phyloP scores from a whole-genome alignment of 2,113 vertebrate genomes.

The Labeo catla region DNA sequence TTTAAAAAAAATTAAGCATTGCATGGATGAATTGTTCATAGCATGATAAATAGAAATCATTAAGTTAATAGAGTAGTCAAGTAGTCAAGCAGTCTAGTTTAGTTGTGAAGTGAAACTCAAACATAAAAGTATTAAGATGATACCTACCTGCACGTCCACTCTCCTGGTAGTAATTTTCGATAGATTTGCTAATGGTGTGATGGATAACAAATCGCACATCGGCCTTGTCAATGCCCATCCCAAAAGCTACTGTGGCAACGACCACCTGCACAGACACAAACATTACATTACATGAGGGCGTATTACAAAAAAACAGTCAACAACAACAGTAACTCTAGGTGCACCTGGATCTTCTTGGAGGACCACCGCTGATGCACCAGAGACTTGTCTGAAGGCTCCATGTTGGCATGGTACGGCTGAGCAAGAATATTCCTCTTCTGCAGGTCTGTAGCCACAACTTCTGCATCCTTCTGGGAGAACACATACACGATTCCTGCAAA shows the following conservation, averaged over 20 bases:
- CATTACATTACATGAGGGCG: background rate
- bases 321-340: background rate
- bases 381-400: conserved; percentile 86
- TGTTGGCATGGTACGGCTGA: conserved; percentile 88
- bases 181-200: conserved; percentile 97
- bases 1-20: background rate
- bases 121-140: background rate
- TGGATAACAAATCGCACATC: conserved; percentile 96
- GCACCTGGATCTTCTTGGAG: conserved; percentile 87
- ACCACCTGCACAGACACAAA: conserved; percentile 80
- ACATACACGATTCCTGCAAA: conserved; percentile 92
- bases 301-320: background rate
- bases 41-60: background rate
- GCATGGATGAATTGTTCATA: background rate
- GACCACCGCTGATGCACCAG: conserved; percentile 89
- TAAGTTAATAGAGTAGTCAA: no score
- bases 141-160: conserved; percentile 92
- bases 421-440: conserved; percentile 84
- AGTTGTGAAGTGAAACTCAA: no score
- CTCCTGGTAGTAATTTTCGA: conserved; percentile 99
- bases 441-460: conserved; percentile 83
- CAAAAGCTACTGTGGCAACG: conserved; percentile 96
- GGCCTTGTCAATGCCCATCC: conserved; percentile 97
- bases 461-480: conserved; percentile 97
- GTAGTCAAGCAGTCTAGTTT: no score